Conservation (phyloP, 2,888 invertebrate species). For the Ophraella communa region DNA sequence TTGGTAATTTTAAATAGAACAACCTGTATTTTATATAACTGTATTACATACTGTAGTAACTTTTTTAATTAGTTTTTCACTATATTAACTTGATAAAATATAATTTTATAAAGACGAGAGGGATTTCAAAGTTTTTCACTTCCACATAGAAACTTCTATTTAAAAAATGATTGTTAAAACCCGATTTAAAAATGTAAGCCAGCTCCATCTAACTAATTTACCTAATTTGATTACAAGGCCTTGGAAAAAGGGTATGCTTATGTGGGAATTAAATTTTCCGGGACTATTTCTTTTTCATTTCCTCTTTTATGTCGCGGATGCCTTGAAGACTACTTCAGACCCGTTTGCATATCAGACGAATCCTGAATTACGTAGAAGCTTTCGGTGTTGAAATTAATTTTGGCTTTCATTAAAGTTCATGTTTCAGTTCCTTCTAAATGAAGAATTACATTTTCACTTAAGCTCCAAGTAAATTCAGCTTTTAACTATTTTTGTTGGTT, state of each 20-base stretch:
- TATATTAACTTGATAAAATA: too few species aligned
- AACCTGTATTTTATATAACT: neutral
- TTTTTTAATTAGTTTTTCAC: too few species aligned
- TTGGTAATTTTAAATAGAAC: too few species aligned
- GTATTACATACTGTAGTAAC: neutral
- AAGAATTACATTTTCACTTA: conserved; percentile 19
- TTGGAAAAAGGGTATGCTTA: neutral
- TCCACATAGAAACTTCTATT: too few species aligned
- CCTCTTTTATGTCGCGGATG: conserved; percentile 5
- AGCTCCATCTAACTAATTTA: neutral
- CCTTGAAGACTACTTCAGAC: conserved; percentile 5
- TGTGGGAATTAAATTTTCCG: conserved; percentile 8
- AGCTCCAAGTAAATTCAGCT: neutral
- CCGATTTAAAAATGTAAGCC: neutral
- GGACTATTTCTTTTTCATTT: conserved; percentile 14
- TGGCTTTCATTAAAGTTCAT: conserved; percentile 17
- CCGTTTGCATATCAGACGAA: conserved; percentile 20
- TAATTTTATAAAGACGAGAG: neutral
- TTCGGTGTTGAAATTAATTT: conserved; percentile 20
- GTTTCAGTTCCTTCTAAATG: conserved; percentile 13
- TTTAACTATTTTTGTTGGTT: neutral
- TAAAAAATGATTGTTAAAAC: neutral
- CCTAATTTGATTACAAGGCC: neutral
- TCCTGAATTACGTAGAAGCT: conserved; percentile 15
- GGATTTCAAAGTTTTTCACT: neutral